These are phyloP conservation scores for Trilocha varians DNA, from an alignment of 2,888 invertebrate genomes.

Conservation along the genomic window DNA sequence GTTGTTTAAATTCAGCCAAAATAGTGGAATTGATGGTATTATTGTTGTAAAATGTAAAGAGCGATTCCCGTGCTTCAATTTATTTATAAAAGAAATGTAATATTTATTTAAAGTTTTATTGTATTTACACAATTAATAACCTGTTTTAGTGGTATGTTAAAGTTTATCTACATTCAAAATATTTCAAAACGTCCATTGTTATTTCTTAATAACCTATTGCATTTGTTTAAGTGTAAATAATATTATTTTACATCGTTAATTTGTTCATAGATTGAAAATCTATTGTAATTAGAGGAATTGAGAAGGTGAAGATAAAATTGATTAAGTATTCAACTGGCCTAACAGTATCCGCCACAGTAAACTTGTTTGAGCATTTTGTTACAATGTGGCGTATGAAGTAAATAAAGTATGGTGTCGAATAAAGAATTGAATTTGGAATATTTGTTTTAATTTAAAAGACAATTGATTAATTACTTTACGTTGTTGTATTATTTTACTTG, in stretches of 20 bases:
- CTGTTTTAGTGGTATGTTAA: neutral
- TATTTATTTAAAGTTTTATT: too few species aligned
- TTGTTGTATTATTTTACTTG: too few species aligned
- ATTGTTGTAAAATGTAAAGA: too few species aligned
- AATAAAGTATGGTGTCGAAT: slow-evolving; percentile 68
- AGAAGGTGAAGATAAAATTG: neutral
- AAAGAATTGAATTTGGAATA: slow-evolving; percentile 46
- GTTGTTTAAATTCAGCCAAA: too few species aligned
- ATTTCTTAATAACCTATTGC: neutral
- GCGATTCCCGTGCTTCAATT: too few species aligned
- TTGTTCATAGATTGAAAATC: neutral
- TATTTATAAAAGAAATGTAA: too few species aligned
- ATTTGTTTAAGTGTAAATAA: slow-evolving; percentile 2
- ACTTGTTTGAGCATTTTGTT: slow-evolving; percentile 57
- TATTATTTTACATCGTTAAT: slow-evolving; percentile 3
- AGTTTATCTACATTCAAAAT: too few species aligned
- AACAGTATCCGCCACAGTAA: neutral
- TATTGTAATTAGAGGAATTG: slow-evolving; percentile 1
- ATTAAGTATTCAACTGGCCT: neutral
- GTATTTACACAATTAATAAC: too few species aligned
- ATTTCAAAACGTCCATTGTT: neutral
- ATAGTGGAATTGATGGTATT: too few species aligned
- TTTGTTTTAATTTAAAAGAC: slow-evolving; percentile 11
- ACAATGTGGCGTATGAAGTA: slow-evolving; percentile 67
- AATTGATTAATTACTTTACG: too few species aligned